Evolutionary conservation across 2,113 vertebrate genomes (phyloP).

Genomic region (Albula glossodonta): DNA sequence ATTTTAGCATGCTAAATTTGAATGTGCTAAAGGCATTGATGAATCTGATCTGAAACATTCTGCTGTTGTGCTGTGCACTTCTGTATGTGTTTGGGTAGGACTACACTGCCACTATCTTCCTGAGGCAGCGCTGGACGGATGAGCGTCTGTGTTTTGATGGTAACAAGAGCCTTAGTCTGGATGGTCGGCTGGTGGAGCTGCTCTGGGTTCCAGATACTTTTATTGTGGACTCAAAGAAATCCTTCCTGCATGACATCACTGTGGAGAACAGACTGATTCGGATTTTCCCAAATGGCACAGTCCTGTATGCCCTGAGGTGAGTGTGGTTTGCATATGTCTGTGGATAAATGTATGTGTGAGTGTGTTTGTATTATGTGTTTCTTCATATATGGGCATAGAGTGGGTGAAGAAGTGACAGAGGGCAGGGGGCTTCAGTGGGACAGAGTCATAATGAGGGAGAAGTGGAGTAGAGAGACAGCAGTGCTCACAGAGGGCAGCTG

Average conservation of each 20-base stretch:
- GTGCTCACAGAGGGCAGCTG: neutral
- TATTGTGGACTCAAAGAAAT: conserved; percentile 89
- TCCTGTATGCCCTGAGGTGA: conserved; percentile 84
- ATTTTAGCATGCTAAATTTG: no score
- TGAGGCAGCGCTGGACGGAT: conserved; percentile 87
- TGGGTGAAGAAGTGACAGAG: conserved; percentile 13
- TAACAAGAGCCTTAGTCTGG: conserved; percentile 87
- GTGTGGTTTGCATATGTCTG: neutral
- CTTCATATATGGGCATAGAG: conserved; percentile 10
- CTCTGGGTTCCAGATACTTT: conserved; percentile 90
- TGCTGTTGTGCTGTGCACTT: neutral
- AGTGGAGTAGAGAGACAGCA: conserved; percentile 15
- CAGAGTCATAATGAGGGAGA: conserved; percentile 22
- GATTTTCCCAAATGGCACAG: conserved; percentile 89
- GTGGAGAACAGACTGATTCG: conserved; percentile 89
- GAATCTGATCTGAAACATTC: neutral
- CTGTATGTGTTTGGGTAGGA: conserved; percentile 57
- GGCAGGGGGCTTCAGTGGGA: conserved; percentile 5
- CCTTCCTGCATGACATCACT: conserved; percentile 89
- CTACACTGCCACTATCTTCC: conserved; percentile 89
- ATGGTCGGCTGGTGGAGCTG: conserved; percentile 85
- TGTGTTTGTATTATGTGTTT: conserved; percentile 14
- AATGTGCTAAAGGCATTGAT: no score
- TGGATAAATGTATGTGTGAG: no score
- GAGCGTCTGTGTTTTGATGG: conserved; percentile 85